Evolutionary conservation across 2,113 vertebrate genomes (phyloP).

Genomic region (Callocephalon fimbriatum): DNA sequence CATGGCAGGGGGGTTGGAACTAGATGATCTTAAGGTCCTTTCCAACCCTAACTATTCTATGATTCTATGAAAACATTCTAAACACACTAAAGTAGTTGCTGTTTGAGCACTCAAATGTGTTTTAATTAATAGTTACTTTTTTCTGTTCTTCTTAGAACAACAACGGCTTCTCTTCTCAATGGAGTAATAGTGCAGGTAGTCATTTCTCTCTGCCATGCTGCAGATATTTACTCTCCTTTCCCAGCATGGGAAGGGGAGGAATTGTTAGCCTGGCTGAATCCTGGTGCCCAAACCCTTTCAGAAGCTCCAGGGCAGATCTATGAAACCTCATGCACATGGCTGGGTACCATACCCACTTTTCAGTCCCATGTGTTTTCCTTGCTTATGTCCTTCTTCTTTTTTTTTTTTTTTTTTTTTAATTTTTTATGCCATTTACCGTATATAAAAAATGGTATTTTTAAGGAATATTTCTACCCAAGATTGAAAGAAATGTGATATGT

Average conservation of each 20-base stretch:
- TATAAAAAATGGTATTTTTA: not conserved
- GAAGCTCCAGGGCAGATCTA: not conserved
- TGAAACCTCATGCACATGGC: fast-evolving
- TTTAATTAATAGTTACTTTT: not conserved
- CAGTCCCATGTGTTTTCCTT: fast-evolving
- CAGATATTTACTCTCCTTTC: not conserved
- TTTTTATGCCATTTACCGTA: fast-evolving
- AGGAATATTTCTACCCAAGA: not conserved
- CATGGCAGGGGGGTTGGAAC: too few species aligned
- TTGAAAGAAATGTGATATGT: not conserved
- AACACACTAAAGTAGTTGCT: not conserved
- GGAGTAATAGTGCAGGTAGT: not conserved
- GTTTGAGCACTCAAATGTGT: not conserved
- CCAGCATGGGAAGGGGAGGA: not conserved
- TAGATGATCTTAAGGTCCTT: too few species aligned
- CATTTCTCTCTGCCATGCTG: not conserved
- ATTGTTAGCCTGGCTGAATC: fast-evolving
- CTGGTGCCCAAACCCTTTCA: not conserved
- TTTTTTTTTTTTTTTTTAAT: not conserved
- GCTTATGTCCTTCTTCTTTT: fast-evolving
- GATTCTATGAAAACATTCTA: not conserved
- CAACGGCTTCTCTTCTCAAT: too few species aligned
- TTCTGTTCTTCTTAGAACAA: not conserved
- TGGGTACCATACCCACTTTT: not conserved
- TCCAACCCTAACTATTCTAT: too few species aligned